Evolutionary conservation across 2,113 vertebrate genomes (phyloP), one percentile per base, ranked within the genome.

Genomic region (Geococcyx californianus): DNA sequence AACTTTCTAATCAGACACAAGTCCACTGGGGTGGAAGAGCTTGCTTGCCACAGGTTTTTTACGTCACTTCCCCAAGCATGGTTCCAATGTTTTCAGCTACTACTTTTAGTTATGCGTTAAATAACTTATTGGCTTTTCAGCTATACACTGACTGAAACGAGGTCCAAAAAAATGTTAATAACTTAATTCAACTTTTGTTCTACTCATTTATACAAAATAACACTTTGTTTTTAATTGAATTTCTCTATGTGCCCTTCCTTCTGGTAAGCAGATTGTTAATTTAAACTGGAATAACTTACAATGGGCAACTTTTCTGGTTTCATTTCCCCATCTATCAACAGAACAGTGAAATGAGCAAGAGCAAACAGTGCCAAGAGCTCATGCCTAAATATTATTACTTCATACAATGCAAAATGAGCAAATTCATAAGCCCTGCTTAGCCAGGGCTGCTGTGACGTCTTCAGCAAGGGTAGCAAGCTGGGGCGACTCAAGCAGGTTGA

Each of bases 351-450:
- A 98, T 97, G 97, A 98, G 97, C 97, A 49, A 49, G 47, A 49
- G 47, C 47, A 49, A 49, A 49, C 47, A 49, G 47, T 49, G 98
- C 97, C 96, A 95, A 97, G 98, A 98, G 97, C 98, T 98, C 97
- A 98, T 98, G 98, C 98, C 97, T 98, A 98, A 98, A 97, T 97
- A 97, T 92, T 96, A 97, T 97, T 94, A 98, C 94, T 97, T 97
- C 96, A 96, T 97, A 96, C 87, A 68, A 92, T 1, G 95, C 93
- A 20, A 95, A 96, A 95, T 40, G 96, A 98, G 97, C 94, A 81
- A 70, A 98, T 98, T 99, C 99, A 99, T 98, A 99, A 99, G 97
- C 99, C 99, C 98, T 99, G 99, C 97, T 99, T 99, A 90, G 99
- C 99, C 21, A 99, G 99, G 87, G 99, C 99, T 19, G 99, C 99